phyloP scores from a whole-genome alignment of 2,797 vertebrate genomes.

The Pteropus rufus region DNA sequence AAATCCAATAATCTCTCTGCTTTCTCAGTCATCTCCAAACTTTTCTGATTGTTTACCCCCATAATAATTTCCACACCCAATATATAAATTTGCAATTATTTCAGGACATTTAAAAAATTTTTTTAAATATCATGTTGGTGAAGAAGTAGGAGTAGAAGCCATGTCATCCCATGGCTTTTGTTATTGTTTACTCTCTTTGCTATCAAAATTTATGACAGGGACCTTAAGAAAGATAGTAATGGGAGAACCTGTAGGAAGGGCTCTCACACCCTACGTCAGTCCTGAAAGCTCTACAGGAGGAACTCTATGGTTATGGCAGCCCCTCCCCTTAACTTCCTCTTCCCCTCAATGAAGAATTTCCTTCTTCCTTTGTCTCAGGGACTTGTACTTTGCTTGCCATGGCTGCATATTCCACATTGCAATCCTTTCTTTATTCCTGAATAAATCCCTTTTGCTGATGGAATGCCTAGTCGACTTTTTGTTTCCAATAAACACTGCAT shows the following conservation, averaged over 20 bases:
- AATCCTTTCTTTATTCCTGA: background rate
- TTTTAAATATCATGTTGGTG: background rate
- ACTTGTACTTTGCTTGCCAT: background rate
- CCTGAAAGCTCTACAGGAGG: background rate
- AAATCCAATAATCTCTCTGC: background rate
- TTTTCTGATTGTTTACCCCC: background rate
- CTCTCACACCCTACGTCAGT: background rate
- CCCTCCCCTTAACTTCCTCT: background rate
- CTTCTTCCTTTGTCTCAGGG: background rate
- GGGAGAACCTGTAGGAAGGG: background rate
- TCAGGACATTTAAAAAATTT: background rate
- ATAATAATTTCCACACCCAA: background rate
- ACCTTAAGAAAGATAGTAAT: background rate
- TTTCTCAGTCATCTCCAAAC: background rate
- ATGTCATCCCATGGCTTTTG: background rate
- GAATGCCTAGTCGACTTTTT: background rate
- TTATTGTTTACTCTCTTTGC: background rate
- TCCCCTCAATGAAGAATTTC: background rate
- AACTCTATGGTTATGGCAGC: background rate
- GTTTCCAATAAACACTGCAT: background rate
- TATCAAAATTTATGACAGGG: background rate
- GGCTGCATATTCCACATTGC: background rate
- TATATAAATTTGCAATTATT: background rate
- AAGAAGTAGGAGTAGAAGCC: background rate
- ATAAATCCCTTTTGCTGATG: background rate